phyloP scores from a whole-genome alignment of 2,797 vertebrate species.

The Hipposideros larvatus region DNA sequence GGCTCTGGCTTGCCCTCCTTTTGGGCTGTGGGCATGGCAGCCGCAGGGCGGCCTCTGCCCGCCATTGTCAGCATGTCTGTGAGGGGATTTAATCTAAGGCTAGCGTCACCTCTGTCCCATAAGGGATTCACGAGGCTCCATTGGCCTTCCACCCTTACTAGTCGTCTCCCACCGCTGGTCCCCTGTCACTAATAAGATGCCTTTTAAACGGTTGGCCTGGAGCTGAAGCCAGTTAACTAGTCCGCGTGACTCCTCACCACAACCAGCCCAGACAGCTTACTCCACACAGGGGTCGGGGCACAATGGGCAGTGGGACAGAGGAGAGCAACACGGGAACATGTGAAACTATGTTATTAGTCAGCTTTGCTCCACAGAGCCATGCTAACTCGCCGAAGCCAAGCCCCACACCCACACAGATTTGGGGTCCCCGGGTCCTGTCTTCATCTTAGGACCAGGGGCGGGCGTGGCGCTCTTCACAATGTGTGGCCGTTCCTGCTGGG shows the following conservation, averaged over 20 bases:
- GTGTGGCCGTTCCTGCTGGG: fast-evolving
- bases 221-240: background rate
- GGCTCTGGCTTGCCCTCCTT: background rate
- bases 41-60: background rate
- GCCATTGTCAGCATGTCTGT: fast-evolving
- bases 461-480: background rate
- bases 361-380: background rate
- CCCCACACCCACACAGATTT: no score
- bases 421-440: background rate
- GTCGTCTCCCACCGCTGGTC: fast-evolving
- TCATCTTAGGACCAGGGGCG: background rate
- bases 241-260: background rate
- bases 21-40: fast-evolving
- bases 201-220: background rate
- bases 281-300: background rate
- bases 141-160: fast-evolving
- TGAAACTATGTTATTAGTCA: fast-evolving
- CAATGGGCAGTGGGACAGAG: fast-evolving
- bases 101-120: background rate
- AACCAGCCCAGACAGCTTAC: background rate
- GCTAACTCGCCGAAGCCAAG: background rate
- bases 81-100: fast-evolving
- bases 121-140: no score
- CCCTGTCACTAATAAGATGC: background rate
- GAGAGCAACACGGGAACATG: fast-evolving